Evolutionary conservation across 2,888 invertebrate species (phyloP).

Genomic region (Zootermopsis nevadensis): DNA sequence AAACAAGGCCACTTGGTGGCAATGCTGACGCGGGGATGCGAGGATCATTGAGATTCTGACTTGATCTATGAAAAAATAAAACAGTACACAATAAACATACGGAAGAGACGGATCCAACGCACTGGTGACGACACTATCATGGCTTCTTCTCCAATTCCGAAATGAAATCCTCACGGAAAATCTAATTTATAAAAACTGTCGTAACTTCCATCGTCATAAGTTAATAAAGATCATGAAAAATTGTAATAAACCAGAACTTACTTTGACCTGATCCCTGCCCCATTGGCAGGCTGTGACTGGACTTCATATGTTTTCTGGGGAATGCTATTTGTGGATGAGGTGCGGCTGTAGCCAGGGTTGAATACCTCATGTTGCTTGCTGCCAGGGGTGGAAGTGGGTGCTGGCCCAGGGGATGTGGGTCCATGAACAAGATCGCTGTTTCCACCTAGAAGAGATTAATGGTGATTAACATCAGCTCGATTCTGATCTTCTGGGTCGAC

Average conservation of each 20-base stretch:
- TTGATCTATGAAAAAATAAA: constrained; percentile 61
- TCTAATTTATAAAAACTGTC: no score
- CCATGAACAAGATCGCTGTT: constrained; percentile 48
- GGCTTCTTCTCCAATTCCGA: no score
- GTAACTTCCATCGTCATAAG: no score
- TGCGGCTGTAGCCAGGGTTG: constrained; percentile 74
- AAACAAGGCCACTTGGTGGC: constrained; percentile 59
- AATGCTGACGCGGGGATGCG: constrained; percentile 59
- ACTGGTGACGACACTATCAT: no score
- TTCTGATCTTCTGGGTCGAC: background rate
- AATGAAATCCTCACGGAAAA: no score
- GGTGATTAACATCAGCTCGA: background rate
- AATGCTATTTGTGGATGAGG: constrained; percentile 73
- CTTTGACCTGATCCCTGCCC: constrained; percentile 53
- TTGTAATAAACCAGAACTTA: constrained; percentile 39
- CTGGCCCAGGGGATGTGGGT: constrained; percentile 22
- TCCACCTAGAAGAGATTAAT: constrained; percentile 39
- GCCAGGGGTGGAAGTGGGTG: constrained; percentile 29
- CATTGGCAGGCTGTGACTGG: constrained; percentile 39
- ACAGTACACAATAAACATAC: constrained; percentile 45
- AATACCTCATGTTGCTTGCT: constrained; percentile 68
- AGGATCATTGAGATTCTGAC: constrained; percentile 68
- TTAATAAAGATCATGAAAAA: no score
- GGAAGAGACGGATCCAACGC: no score
- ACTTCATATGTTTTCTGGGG: constrained; percentile 55